Evolutionary conservation across 2,113 vertebrate genomes (phyloP), one percentile per base, ranked within the genome.

Genomic region (Procavia capensis): DNA sequence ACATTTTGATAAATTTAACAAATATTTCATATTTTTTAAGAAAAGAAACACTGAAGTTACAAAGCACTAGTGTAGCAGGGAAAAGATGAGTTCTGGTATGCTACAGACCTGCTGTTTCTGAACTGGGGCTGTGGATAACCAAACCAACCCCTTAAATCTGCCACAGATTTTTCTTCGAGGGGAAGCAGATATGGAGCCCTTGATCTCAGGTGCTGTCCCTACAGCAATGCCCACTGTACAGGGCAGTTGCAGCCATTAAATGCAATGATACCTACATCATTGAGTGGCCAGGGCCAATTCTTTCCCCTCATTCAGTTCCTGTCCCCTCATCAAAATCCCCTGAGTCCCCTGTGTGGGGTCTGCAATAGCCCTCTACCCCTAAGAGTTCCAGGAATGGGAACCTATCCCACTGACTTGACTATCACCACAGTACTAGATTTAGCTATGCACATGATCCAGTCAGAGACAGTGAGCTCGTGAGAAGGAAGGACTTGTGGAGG

Each of bases 271-370:
- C 31, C 57, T 29, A 16, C 3, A 9, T 85, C 70, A 66, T 59
- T 3, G 17, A 41, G 63, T 57, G 31, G 31, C 63, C 11, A 16
- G 11, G 3, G 43, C 27, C n/a, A 27, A 34, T 3, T 19, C 19
- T n/a, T 16, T 76, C 27, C 45, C 43, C 34, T 22, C 22, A 13
- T 31, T 54, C 9, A 39, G n/a, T 3, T 9, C 34, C 66, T 39
- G 0, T 3, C 11, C 6, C n/a, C 31, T 29, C 22, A 45, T 22
- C 17, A 4, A 31, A 20, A 54, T 24, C 9, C 29, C 3, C 36
- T 57, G 20, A 57, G 3, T 20, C 9, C 8, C 17, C n/a, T 39
- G 20, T 43, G 7, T 45, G 50, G 9, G 47, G 57, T n/a, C 36
- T 50, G 17, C 29, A 34, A 2, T n/a, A 14, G 14, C 57, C 39